Evolutionary conservation across 2,113 vertebrate species (phyloP).

Genomic region (Vimba vimba): DNA sequence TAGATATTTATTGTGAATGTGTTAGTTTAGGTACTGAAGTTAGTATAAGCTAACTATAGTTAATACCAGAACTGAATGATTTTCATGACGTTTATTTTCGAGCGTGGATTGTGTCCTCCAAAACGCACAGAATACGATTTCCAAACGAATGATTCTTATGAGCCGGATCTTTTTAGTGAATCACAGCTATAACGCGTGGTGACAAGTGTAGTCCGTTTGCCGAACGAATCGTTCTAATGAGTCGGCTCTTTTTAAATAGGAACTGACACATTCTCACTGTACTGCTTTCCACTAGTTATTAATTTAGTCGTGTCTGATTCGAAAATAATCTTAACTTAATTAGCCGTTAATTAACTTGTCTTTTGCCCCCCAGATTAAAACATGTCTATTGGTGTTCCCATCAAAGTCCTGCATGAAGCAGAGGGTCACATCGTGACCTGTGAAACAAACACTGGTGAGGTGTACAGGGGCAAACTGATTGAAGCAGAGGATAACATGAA

Average conservation of each 20-base stretch:
- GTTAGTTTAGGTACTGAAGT: neutral
- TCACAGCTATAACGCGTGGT: neutral
- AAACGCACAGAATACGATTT: neutral
- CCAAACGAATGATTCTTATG: neutral
- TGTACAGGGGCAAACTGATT: constrained; percentile 95
- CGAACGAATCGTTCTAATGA: neutral
- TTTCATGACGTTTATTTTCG: neutral
- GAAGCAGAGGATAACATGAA: constrained; percentile 99
- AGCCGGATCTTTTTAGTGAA: neutral
- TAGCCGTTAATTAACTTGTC: neutral
- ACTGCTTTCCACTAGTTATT: neutral
- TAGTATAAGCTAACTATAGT: neutral
- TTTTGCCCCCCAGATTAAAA: constrained; percentile 32
- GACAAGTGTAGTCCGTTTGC: neutral
- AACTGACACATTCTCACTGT: neutral
- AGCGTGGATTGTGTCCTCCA: neutral
- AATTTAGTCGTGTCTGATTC: neutral
- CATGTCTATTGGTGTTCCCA: constrained; percentile 97
- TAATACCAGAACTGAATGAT: neutral
- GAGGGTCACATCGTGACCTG: constrained; percentile 98
- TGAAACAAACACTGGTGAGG: constrained; percentile 95
- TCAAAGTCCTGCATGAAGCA: constrained; percentile 98
- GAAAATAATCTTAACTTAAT: neutral
- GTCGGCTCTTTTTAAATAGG: neutral
- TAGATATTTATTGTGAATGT: neutral